Base-by-base conservation (phyloP, 1,140 invertebrate species). In the Nymphalis io region DNA sequence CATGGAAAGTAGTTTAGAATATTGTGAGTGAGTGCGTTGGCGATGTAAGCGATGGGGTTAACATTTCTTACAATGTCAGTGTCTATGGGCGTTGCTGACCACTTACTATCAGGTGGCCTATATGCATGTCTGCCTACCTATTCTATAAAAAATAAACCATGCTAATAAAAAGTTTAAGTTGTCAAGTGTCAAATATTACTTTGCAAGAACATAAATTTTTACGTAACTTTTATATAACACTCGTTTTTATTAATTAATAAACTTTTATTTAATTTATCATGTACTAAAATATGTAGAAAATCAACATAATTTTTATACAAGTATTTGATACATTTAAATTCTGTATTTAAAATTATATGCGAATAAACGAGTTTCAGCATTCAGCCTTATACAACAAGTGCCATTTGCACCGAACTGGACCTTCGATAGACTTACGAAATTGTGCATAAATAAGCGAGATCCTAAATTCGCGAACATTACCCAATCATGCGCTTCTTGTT, bases 371-470 rank as follows among this genome's bases (percentile, higher is more conserved):
- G 57, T 61, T 68, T 10, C 40, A 33, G 13, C 15, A 61, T 16
- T 51, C 46, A 60, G 38, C 18, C 59, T 57, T 55, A 64, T 55
- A 68, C 44, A 57, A 46, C 46, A 51, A 68, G 46, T 68, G 66
- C 48, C 67, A 68, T 68, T 68, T 68, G 39, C 55, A 68, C 39
- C 21, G 23, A 68, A 60, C 59, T 68, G 57, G 60, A 44, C 39
- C 59, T 53, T 68, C 67, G 60, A 68, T 55, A 11, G 21, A 27
- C n/a, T 68, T 61, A 55, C 67, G 67, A 61, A 68, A 68, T 68
- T 68, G 1, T 62, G 38, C 67, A 62, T 68, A 68, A 62, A 62
- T 57, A 20, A 63, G 40, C 48, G 11, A 57, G 23, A 27, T 55
- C 48, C 38, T 53, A 68, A 68, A 68, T 68, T 68, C 48, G 60